phyloP scores from a whole-genome alignment of 2,113 vertebrate species.

The Aldabrachelys gigantea region DNA sequence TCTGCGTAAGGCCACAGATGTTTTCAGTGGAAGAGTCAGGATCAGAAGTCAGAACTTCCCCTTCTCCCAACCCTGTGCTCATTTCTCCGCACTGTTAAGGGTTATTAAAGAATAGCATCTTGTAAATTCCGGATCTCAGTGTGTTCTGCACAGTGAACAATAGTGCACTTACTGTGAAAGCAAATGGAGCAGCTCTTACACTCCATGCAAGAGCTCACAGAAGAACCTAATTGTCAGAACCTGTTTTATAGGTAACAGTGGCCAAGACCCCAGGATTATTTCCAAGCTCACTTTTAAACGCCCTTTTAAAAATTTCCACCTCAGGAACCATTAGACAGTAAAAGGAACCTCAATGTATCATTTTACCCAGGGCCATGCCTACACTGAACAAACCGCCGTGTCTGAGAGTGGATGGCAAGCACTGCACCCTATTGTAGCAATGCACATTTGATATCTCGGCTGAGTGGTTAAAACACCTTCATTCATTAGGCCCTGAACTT shows the following conservation, averaged over 20 bases:
- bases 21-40: accelerated
- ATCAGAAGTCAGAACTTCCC: neutral
- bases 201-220: neutral
- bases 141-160: neutral
- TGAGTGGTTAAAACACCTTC: neutral
- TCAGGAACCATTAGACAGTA: neutral
- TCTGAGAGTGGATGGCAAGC: neutral
- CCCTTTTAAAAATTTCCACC: neutral
- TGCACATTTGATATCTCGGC: accelerated
- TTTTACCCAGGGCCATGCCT: neutral
- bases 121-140: neutral
- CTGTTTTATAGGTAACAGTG: neutral
- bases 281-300: neutral
- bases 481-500: neutral
- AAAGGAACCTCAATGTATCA: neutral
- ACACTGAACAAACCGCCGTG: neutral
- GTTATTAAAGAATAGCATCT: neutral
- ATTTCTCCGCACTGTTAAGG: neutral
- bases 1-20: accelerated
- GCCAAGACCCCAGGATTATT: neutral
- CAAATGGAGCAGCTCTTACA: neutral
- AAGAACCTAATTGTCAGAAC: neutral
- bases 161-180: neutral
- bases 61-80: neutral
- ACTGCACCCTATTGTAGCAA: neutral